These are phyloP conservation scores for Smutsia temminckii DNA, from an alignment of 2,797 vertebrate genomes.

Conservation along the genomic window DNA sequence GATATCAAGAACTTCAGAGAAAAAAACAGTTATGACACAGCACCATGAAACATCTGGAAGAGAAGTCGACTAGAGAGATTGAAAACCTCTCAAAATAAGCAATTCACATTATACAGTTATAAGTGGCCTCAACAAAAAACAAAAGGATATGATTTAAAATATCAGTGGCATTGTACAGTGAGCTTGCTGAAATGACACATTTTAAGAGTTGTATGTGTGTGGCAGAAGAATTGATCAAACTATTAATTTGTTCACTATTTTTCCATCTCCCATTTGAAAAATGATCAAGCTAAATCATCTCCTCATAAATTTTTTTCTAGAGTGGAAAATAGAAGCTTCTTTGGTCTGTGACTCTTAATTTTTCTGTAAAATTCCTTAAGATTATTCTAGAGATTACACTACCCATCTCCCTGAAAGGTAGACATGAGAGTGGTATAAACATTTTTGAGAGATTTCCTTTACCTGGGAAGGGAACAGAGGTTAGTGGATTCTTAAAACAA, in stretches of 20 bases:
- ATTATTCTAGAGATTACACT: background rate
- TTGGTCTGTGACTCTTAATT: background rate
- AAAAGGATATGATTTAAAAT: slow-evolving; percentile 29
- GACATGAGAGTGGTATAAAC: background rate
- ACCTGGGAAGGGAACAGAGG: background rate
- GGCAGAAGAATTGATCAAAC: background rate
- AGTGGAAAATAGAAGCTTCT: background rate
- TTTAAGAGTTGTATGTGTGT: background rate
- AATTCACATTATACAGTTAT: background rate
- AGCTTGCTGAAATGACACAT: background rate
- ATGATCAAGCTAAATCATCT: background rate
- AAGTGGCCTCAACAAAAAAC: slow-evolving; percentile 12
- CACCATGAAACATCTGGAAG: slow-evolving; percentile 54
- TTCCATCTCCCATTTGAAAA: background rate
- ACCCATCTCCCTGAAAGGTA: background rate
- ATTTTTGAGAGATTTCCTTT: background rate
- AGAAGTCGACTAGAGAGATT: slow-evolving; percentile 48
- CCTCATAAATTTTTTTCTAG: slow-evolving; percentile 20
- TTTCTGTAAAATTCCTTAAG: background rate
- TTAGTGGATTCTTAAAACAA: background rate
- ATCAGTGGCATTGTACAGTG: background rate
- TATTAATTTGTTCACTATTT: slow-evolving; percentile 1
- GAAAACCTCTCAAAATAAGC: background rate
- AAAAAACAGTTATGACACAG: slow-evolving; percentile 37
- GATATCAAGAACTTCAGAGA: slow-evolving; percentile 51